A percentile compares a stretch with the other conserved stretches of the same genome.
Evolutionary conservation across 2,888 invertebrate species (phyloP).

Genomic region (Mesorhabditis sp.): DNA sequence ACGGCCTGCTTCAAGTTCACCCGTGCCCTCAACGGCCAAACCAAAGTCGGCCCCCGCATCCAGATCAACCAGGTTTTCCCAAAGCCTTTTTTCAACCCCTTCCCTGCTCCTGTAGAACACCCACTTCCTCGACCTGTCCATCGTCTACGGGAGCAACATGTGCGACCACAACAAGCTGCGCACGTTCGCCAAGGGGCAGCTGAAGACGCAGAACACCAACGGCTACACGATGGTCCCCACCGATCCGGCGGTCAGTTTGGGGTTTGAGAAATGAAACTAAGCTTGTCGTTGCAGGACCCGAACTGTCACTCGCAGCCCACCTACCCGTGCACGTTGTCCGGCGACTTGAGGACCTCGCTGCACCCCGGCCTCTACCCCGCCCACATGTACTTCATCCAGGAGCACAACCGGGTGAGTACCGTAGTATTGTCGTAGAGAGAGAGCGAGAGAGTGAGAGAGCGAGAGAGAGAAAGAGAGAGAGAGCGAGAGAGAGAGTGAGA

Average conservation of each 20-base stretch:
- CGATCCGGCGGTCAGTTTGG: constrained; percentile 16
- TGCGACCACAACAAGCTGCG: constrained; percentile 76
- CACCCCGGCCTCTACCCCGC: constrained; percentile 41
- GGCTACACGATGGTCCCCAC: constrained; percentile 34
- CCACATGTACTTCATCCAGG: constrained; percentile 41
- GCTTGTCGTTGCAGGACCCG: constrained; percentile 15
- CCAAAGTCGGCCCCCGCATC: constrained; percentile 66
- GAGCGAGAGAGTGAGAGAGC: no score
- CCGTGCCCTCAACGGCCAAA: constrained; percentile 85
- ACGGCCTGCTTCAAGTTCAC: constrained; percentile 81
- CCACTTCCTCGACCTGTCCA: constrained; percentile 73
- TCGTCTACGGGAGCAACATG: constrained; percentile 83
- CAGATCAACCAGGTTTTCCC: constrained; percentile 30
- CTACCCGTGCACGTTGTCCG: constrained; percentile 31
- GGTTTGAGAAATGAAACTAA: not conserved
- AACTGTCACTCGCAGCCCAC: constrained; percentile 37
- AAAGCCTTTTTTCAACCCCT: not conserved
- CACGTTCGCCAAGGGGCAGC: constrained; percentile 64
- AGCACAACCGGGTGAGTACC: constrained; percentile 39
- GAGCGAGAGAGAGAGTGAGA: no score
- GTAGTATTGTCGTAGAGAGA: no score
- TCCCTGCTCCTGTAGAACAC: constrained; percentile 85
- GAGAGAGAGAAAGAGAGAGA: no score
- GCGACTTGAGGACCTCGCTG: constrained; percentile 44
- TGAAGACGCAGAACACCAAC: constrained; percentile 19